These are phyloP conservation scores for Drosophila flavopinicola DNA, from an alignment of 2,888 invertebrate genomes.

Conservation along the genomic window DNA sequence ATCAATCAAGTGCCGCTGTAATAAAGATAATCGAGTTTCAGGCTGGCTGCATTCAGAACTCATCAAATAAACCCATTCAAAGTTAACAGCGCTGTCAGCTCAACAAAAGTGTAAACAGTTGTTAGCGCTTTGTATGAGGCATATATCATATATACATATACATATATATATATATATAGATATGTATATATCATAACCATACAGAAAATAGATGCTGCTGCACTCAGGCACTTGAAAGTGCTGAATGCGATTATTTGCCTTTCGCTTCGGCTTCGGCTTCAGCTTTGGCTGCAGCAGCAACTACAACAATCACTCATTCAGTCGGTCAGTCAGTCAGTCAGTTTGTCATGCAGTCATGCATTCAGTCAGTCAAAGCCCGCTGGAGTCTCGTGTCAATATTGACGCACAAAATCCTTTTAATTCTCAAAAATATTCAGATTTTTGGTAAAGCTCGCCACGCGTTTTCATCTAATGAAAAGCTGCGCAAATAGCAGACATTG, in stretches of 20 bases:
- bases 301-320: constrained; percentile 20
- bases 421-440: constrained; percentile 70
- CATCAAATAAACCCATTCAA: constrained; percentile 41
- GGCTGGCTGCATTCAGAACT: constrained; percentile 7
- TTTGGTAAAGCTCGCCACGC: constrained; percentile 43
- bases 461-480: constrained; percentile 69
- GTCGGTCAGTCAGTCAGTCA: constrained; percentile 7
- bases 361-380: constrained; percentile 17
- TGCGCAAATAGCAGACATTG: constrained; percentile 54
- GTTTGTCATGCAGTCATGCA: background rate
- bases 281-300: constrained; percentile 7
- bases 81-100: constrained; percentile 6
- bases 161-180: too few species aligned
- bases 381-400: constrained; percentile 75
- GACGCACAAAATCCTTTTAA: constrained; percentile 76
- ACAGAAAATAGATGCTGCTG: constrained; percentile 24
- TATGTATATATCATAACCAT: constrained; percentile 6
- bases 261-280: constrained; percentile 14
- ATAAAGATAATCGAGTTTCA: constrained; percentile 15
- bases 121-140: constrained; percentile 13
- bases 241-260: constrained; percentile 42
- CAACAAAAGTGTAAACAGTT: constrained; percentile 31
- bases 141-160: constrained; percentile 41
- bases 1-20: constrained; percentile 28
- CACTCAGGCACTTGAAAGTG: constrained; percentile 44